Evolutionary conservation across 2,888 invertebrate genomes (phyloP).

Genomic region (Deroplatys truncata): DNA sequence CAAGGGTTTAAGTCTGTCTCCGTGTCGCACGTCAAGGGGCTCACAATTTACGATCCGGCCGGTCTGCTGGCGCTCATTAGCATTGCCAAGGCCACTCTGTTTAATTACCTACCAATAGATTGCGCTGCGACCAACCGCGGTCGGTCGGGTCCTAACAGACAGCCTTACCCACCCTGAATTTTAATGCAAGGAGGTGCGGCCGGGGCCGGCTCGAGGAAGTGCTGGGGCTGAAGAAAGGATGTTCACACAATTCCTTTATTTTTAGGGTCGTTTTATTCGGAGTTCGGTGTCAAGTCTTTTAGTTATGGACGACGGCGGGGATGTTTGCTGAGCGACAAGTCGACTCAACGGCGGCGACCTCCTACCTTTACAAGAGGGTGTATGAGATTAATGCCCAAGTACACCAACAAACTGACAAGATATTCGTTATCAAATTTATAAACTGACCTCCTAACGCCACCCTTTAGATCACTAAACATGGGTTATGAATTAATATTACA

Average conservation of each 20-base stretch:
- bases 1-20: not conserved
- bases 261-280: not conserved
- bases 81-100: conserved; percentile 19
- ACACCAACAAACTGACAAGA: too few relatives aligned
- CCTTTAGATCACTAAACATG: too few relatives aligned
- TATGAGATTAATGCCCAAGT: not conserved
- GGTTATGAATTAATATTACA: too few relatives aligned
- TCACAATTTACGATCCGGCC: not conserved
- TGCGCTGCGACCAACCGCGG: not conserved
- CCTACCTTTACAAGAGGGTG: not conserved
- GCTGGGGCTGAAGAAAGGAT: not conserved
- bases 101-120: conserved; percentile 4
- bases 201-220: not conserved
- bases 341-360: not conserved
- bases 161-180: not conserved
- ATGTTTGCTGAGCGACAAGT: too few relatives aligned
- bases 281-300: not conserved
- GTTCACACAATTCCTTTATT: not conserved
- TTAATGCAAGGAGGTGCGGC: not conserved
- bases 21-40: not conserved
- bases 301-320: not conserved
- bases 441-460: too few relatives aligned
- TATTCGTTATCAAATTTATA: too few relatives aligned
- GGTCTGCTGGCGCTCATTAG: conserved; percentile 13
- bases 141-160: not conserved